Base-by-base conservation (phyloP, 2,113 vertebrate genomes). In the Oryzias javanicus region DNA sequence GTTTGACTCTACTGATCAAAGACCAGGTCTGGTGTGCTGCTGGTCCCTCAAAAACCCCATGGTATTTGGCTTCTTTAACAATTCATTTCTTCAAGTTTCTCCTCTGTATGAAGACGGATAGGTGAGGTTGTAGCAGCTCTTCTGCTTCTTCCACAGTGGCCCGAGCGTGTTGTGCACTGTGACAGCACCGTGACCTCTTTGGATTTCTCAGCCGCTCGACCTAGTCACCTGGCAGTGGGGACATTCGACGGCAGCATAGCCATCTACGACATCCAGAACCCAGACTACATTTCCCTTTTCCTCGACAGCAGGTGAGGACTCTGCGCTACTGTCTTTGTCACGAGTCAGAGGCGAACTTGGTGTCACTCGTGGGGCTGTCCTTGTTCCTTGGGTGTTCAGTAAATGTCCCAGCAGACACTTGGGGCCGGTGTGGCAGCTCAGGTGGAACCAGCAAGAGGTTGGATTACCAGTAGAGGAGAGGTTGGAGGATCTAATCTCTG, bases 41-140 rank as follows among this genome's bases (percentile, higher is more conserved):
- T 98, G 97, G 97, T 97, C 95, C 8, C 57, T 96, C 80, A 98
- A 96, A 87, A 98, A 98, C 72, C 90, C 91, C 24, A 92, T 57
- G 89, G 97, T 98, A 71, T 5, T 35, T 35, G 10, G 35, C 35
- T 35, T 12, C 35, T 35, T 3, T 12, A 12, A 10, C 35, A 35
- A 10, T 35, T n/a, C n/a, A n/a, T n/a, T 12, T 12, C 35, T 10
- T 35, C 35, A 2, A 6, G 18, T 16, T n/a, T 22, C 27, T 66
- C 14, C 19, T 35, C 45, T 16, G 14, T 4, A 4, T 0, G 8
- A 19, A 0, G 19, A 15, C 3, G 35, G 8, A 35, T 12, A 12
- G 35, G 35, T 35, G 10, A 13, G 35, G 5, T 6, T 35, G 12
- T 12, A 35, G 35, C 35, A 10, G 35, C 42, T 16, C 49, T 59